These are phyloP conservation scores for Petrocephalus schoutedeni DNA, from an alignment of 2,797 vertebrate genomes.

Conservation along the genomic window DNA sequence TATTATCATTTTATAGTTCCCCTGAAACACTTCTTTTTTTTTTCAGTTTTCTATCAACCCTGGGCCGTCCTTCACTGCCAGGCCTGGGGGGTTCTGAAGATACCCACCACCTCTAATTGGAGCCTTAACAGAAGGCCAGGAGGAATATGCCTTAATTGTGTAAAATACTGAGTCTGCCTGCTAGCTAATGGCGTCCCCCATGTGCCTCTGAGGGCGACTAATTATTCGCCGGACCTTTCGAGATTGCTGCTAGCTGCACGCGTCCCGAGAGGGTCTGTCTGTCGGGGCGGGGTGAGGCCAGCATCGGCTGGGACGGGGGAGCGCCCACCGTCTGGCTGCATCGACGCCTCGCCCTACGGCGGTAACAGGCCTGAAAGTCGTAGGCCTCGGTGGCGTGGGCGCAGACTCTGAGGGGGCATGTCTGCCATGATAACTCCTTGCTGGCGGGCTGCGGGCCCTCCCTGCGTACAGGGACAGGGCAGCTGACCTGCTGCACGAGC, in stretches of 20 bases:
- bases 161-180: background rate
- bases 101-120: background rate
- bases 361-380: constrained; percentile 34
- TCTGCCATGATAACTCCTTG: background rate
- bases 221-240: background rate
- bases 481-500: background rate
- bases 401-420: constrained; percentile 25
- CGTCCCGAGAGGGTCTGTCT: background rate
- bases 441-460: background rate
- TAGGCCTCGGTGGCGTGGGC: constrained; percentile 3
- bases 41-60: background rate
- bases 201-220: background rate
- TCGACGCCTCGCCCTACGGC: constrained; percentile 26
- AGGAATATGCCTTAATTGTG: too few species aligned
- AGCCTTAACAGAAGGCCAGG: background rate
- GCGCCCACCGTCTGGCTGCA: constrained; percentile 25
- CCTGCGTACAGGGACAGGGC: too few species aligned
- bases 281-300: background rate
- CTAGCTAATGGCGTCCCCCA: background rate
- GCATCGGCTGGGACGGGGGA: background rate
- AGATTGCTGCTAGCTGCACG: background rate
- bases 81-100: background rate
- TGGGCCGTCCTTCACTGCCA: background rate
- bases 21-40: background rate
- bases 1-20: background rate